A percentile compares a stretch with the other conserved stretches of the same genome.
Conservation (phyloP, 2,888 invertebrate genomes). For the Lymantria dispar region DNA sequence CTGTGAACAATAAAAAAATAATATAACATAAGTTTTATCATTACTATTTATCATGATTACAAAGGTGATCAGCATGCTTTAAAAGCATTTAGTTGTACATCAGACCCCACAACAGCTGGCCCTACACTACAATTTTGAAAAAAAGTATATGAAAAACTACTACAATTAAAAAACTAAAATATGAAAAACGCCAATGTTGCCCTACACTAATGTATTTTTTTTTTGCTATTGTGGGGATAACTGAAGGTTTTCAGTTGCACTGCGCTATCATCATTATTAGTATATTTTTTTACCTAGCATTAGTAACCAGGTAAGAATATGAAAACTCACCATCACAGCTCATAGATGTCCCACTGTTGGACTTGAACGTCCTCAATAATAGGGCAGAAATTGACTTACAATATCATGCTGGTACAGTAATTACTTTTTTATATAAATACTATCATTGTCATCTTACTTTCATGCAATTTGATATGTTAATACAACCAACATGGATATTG, state of each 20-base stretch:
- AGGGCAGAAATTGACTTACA: no score
- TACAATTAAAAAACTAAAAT: conserved; percentile 16
- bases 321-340: no score
- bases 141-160: conserved; percentile 7
- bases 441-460: no score
- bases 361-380: no score
- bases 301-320: no score
- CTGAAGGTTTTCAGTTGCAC: conserved; percentile 75
- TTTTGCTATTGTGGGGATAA: conserved; percentile 54
- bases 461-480: no score
- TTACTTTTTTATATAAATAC: no score
- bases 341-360: no score
- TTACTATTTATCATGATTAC: neutral
- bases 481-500: no score
- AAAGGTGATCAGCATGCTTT: conserved; percentile 51
- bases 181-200: conserved; percentile 17
- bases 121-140: conserved; percentile 62
- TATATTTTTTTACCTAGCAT: neutral
- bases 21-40: neutral
- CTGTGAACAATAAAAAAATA: neutral
- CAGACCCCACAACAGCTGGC: conserved; percentile 62
- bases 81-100: conserved; percentile 52
- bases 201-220: conserved; percentile 49
- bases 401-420: no score
- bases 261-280: conserved; percentile 68